phyloP scores from a whole-genome alignment of 2,888 invertebrate species.

The Caenorhabditis sp. region DNA sequence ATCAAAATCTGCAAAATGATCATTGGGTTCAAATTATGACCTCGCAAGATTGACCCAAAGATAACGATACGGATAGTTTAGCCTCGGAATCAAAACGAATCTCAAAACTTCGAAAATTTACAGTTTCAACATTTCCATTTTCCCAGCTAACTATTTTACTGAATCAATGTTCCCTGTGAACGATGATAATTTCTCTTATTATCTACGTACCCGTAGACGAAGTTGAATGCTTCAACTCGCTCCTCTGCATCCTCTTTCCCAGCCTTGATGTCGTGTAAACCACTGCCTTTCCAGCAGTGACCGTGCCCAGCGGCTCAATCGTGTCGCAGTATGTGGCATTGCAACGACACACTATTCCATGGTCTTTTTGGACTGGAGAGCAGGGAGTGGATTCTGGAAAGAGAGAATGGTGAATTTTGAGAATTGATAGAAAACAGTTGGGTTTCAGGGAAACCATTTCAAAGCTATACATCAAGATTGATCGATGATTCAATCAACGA shows the following conservation, averaged over 20 bases:
- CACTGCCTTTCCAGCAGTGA: conserved; percentile 62
- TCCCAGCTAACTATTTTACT: not conserved
- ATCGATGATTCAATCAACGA: no score
- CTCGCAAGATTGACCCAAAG: no score
- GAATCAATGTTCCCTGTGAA: no score
- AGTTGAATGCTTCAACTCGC: conserved; percentile 41
- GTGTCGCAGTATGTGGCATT: conserved; percentile 77
- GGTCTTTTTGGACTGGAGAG: conserved; percentile 43
- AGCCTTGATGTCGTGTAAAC: conserved; percentile 66
- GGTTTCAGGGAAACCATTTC: no score
- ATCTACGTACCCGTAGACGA: no score
- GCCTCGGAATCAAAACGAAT: no score
- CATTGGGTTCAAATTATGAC: no score
- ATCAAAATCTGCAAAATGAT: no score
- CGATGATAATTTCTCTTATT: no score
- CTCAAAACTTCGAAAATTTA: not conserved
- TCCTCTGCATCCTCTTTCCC: conserved; percentile 69
- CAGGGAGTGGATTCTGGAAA: conserved; percentile 43
- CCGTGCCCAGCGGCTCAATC: conserved; percentile 61
- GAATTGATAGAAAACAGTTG: no score
- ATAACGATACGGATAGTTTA: no score
- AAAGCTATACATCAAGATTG: no score
- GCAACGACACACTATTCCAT: conserved; percentile 75
- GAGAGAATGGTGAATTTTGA: not conserved
- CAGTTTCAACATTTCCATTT: not conserved